phyloP scores from a whole-genome alignment of 2,888 invertebrate genomes.

The Phrixothrix hirtus region DNA sequence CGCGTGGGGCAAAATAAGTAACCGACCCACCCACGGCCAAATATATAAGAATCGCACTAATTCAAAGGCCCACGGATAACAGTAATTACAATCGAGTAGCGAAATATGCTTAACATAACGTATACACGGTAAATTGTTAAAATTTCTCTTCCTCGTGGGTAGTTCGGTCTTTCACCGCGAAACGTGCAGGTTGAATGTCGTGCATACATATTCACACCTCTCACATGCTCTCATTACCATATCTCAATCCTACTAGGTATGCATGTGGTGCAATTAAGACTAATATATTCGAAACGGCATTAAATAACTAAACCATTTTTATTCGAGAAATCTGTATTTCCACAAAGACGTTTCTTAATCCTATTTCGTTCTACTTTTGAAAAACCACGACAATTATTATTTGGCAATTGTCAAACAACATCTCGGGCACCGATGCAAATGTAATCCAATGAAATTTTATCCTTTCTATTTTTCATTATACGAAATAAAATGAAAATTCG shows the following conservation, averaged over 20 bases:
- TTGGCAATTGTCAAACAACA: neutral
- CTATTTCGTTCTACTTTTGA: too few species aligned
- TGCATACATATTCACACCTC: conserved; percentile 30
- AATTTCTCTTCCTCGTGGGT: conserved; percentile 27
- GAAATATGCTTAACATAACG: too few species aligned
- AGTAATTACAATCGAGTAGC: conserved; percentile 1
- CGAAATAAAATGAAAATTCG: too few species aligned
- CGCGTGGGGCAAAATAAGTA: neutral
- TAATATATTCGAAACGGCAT: conserved; percentile 4
- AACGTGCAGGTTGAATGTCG: conserved; percentile 29
- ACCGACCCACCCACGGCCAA: neutral
- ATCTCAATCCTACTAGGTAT: conserved; percentile 24
- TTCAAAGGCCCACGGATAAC: conserved; percentile 12
- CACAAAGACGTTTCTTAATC: too few species aligned
- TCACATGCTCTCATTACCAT: conserved; percentile 31
- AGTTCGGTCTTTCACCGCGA: conserved; percentile 32
- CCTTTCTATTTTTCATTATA: too few species aligned
- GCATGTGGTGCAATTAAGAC: conserved; percentile 24
- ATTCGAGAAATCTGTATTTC: too few species aligned
- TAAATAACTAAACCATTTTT: neutral
- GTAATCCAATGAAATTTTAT: too few species aligned
- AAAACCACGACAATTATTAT: too few species aligned
- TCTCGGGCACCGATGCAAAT: too few species aligned
- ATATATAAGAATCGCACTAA: neutral
- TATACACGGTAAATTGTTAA: neutral